These are phyloP conservation scores for Euplexia lucipara DNA, from an alignment of 2,888 invertebrate genomes.

Conservation along the genomic window DNA sequence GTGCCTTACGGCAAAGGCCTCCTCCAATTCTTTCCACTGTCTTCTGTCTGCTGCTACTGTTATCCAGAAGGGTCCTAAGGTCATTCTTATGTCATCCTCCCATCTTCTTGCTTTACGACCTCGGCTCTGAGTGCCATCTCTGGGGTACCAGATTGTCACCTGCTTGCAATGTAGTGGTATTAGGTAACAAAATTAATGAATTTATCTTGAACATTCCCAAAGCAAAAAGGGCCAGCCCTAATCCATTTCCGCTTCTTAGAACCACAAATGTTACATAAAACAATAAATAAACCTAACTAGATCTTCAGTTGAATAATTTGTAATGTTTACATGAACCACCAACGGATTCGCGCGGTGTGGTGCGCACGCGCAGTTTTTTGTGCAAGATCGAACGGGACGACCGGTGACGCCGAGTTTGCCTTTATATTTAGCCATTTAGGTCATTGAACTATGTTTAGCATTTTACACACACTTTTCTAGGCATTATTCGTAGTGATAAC, in stretches of 20 bases:
- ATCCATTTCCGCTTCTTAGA: constrained; percentile 4
- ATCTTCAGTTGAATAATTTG: constrained; percentile 45
- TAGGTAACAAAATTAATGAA: too few relatives aligned
- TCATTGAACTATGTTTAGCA: constrained; percentile 75
- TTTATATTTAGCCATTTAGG: constrained; percentile 82
- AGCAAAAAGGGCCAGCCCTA: neutral
- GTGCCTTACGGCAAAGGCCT: too few relatives aligned
- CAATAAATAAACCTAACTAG: constrained; percentile 41
- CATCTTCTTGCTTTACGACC: too few relatives aligned
- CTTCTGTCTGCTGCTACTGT: too few relatives aligned
- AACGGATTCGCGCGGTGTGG: constrained; percentile 34
- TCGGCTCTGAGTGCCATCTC: too few relatives aligned
- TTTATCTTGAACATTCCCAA: constrained; percentile 1
- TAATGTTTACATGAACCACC: constrained; percentile 52
- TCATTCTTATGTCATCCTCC: too few relatives aligned
- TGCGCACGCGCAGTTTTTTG: constrained; percentile 62
- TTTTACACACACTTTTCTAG: constrained; percentile 41
- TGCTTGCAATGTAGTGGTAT: too few relatives aligned
- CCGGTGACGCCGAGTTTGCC: constrained; percentile 70
- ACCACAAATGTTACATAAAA: constrained; percentile 29
- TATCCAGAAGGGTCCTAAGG: too few relatives aligned
- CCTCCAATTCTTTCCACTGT: too few relatives aligned
- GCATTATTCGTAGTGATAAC: constrained; percentile 36
- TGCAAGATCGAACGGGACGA: constrained; percentile 66
- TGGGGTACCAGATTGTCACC: too few relatives aligned